phyloP scores from a whole-genome alignment of 53 echinoderm and acorn worm genomes.

The Crossaster papposus region DNA sequence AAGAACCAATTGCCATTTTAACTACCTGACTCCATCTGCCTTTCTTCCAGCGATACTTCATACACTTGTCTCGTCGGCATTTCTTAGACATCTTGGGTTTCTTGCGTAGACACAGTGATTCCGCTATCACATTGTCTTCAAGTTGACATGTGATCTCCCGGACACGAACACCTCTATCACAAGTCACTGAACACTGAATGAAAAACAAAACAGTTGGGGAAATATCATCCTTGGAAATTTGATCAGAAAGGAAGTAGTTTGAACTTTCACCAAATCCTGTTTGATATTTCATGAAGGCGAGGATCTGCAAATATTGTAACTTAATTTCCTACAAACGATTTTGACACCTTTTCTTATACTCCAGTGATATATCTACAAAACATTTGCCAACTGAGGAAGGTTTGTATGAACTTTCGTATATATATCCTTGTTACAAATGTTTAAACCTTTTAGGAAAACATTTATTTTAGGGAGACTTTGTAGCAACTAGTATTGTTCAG shows the following conservation, averaged over 20 bases:
- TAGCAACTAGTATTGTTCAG: no score
- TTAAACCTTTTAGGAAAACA: no score
- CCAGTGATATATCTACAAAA: no score
- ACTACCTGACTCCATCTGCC: conserved; percentile 63
- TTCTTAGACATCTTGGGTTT: conserved; percentile 62
- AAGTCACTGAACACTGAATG: conserved; percentile 81
- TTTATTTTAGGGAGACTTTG: no score
- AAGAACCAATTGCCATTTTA: neutral
- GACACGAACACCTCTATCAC: conserved; percentile 75
- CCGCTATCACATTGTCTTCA: conserved; percentile 32
- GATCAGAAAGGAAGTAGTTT: neutral
- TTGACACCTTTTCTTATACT: no score
- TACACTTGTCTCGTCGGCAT: conserved; percentile 57
- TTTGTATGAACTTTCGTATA: no score
- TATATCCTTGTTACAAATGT: no score
- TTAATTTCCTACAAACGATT: no score
- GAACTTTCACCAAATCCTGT: no score
- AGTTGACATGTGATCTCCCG: conserved; percentile 40
- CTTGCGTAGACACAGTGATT: conserved; percentile 33
- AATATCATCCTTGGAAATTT: neutral
- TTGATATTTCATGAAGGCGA: no score
- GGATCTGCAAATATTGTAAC: no score
- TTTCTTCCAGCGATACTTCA: conserved; percentile 58
- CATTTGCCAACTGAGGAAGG: no score
- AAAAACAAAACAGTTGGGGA: conserved; percentile 2